A percentile compares a stretch with the other conserved stretches of the same genome.
phyloP scores from a whole-genome alignment of 1,140 invertebrate species.

The Mactra quadrangularis region DNA sequence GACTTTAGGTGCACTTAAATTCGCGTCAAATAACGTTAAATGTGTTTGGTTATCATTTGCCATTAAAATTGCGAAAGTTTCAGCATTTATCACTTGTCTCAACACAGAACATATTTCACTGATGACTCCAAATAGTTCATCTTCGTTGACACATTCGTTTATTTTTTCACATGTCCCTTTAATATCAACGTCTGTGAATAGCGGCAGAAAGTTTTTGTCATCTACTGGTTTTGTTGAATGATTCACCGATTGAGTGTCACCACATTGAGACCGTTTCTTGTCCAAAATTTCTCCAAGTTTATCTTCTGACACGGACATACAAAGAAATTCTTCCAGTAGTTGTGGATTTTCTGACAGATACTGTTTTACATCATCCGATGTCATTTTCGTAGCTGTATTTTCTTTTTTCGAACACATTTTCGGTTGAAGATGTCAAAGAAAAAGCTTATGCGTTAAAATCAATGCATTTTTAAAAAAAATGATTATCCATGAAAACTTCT shows the following conservation, averaged over 20 bases:
- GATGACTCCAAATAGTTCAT: slow-evolving; percentile 47
- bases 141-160: slow-evolving; percentile 28
- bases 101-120: slow-evolving; percentile 59
- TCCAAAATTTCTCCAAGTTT: slow-evolving; percentile 30
- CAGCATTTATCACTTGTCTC: slow-evolving; percentile 55
- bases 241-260: not conserved
- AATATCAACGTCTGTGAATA: slow-evolving; percentile 48
- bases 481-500: not conserved
- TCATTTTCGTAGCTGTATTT: not conserved
- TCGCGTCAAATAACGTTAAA: slow-evolving; percentile 31
- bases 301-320: slow-evolving; percentile 45
- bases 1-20: slow-evolving; percentile 27
- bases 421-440: not conserved
- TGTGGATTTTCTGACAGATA: slow-evolving; percentile 61
- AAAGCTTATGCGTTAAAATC: not conserved
- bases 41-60: slow-evolving; percentile 52
- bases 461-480: not conserved
- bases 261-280: not conserved
- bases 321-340: slow-evolving; percentile 62
- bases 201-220: not conserved
- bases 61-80: slow-evolving; percentile 54
- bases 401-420: not conserved
- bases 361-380: slow-evolving; percentile 28
- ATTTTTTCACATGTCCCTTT: slow-evolving; percentile 55
- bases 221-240: not conserved